Base-by-base conservation (phyloP, 2,797 vertebrate genomes). In the Monodelphis domestica region DNA sequence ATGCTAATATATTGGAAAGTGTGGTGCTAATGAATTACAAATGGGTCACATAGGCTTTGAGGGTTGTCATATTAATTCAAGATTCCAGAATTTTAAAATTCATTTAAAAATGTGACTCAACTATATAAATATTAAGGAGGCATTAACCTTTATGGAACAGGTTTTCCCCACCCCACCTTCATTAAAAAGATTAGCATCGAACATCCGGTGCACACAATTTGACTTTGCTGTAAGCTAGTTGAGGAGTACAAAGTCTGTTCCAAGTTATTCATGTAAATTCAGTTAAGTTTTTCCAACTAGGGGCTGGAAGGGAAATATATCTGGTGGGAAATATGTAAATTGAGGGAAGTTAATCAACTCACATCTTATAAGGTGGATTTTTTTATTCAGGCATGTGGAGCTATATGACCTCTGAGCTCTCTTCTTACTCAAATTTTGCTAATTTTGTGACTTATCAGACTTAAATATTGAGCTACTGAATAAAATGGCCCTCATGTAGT, bases 121-220 rank as follows among this genome's bases (percentile, higher is more conserved):
- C 93, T 94, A 50, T 96, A 95, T 97, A 97, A 95, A 97, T 97
- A 97, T 97, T 95, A 97, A 97, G 95, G 92, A 96, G 91, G 91
- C 93, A 96, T 97, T 97, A 95, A 97, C 94, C 95, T 97, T 97
- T 97, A 95, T 92, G 93, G 91, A 97, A 94, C 91, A 94, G 93
- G 89, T 90, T 95, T 90, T 93, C 11, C 33, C 21, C 5, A 21
- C 63, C 14, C 15, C 63, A 7, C 91, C 89, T 88, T 52, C 93
- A 52, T 96, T 96, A 89, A 94, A 97, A 95, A 94, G 92, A 94
- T 92, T 92, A 96, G 54, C 89, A 94, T 95, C 93, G 90, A 91
- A 92, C 92, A 53, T 95, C 89, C 89, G 56, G 91, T 88, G 63
- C 55, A 45, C 53, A 88, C 12, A 88, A 59, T 91, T 95, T 96